Evolutionary conservation across 2,888 invertebrate species (phyloP), one percentile per base, ranked within the genome.

Genomic region (Acrobasis repandana): DNA sequence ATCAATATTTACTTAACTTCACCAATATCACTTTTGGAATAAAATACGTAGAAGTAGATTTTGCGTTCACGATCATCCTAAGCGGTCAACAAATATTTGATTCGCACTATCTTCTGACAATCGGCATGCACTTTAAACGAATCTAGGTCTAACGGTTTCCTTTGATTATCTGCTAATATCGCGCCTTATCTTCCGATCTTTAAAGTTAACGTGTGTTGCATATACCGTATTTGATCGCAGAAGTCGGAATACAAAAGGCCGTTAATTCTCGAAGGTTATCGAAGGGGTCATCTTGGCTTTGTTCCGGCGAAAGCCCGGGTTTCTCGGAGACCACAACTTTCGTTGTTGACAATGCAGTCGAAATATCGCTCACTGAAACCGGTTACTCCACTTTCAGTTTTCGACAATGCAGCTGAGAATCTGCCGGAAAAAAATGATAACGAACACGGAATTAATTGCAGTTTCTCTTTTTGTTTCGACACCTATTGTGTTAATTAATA

Each of bases 221-320:
- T 51, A 56, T 66, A 33, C 54, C 54, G 50, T 63, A 65, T 65
- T 67, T 68, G 66, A 62, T 63, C 54, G 62, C 51, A 51, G 59
- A 70, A 68, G 65, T 67, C 68, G 61, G 70, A 74, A 74, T 69
- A 73, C 72, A 74, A 77, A 74, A 74, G 74, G 67, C 67, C 61
- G 69, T 73, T 72, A 69, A 62, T 34, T 48, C 47, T 57, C n/a
- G 48, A 54, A 59, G 67, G 63, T 58, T 71, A 71, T 72, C 69
- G 59, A 72, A 70, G 70, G 56, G 73, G 72, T 65, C 71, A 70
- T 71, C 73, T 63, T 64, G 52, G 65, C 74, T 76, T 75, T 73
- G 77, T 75, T 75, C 64, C 62, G 71, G 75, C 71, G 82, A 81
- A 81, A 81, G 81, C 75, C 64, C 62, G 65, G 65, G 63, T 74